A percentile compares a stretch with the other conserved stretches of the same genome.
Evolutionary conservation across 2,797 vertebrate species (phyloP).

Genomic region (Apogon hyalosoma): DNA sequence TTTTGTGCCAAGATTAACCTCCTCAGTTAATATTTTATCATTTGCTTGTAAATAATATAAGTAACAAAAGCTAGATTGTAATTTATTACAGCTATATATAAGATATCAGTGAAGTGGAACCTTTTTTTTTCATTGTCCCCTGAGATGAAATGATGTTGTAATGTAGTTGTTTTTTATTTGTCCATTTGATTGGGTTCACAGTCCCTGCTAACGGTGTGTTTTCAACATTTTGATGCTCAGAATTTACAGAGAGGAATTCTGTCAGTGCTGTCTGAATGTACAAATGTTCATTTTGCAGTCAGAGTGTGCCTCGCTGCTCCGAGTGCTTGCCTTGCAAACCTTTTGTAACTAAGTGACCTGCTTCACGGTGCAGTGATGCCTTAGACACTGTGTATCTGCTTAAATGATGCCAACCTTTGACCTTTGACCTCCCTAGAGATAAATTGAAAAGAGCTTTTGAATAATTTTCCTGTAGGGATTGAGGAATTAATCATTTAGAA

Average conservation of each 20-base stretch:
- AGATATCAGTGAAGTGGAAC: too few relatives aligned
- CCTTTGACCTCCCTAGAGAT: slow-evolving; percentile 28
- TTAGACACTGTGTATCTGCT: not conserved
- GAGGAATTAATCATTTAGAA: slow-evolving; percentile 4
- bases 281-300: slow-evolving; percentile 45
- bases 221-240: slow-evolving; percentile 4
- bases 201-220: slow-evolving; percentile 13
- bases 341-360: not conserved
- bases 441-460: not conserved
- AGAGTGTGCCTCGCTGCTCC: slow-evolving; percentile 5
- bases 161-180: not conserved
- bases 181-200: slow-evolving; percentile 10
- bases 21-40: too few relatives aligned
- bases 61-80: too few relatives aligned
- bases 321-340: slow-evolving; percentile 15
- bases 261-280: slow-evolving; percentile 34
- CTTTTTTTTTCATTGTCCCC: too few relatives aligned
- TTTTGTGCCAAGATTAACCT: too few relatives aligned
- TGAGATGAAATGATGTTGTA: too few relatives aligned
- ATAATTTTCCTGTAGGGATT: not conserved
- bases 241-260: slow-evolving; percentile 25
- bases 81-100: too few relatives aligned
- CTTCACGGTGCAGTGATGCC: slow-evolving; percentile 11
- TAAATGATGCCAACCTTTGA: slow-evolving; percentile 3
- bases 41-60: too few relatives aligned